Percentiles rank a stretch among this genome's conserved stretches.
These are phyloP conservation scores for Nothobranchius kuhntae DNA, from an alignment of 2,113 vertebrate genomes.

Conservation along the genomic window DNA sequence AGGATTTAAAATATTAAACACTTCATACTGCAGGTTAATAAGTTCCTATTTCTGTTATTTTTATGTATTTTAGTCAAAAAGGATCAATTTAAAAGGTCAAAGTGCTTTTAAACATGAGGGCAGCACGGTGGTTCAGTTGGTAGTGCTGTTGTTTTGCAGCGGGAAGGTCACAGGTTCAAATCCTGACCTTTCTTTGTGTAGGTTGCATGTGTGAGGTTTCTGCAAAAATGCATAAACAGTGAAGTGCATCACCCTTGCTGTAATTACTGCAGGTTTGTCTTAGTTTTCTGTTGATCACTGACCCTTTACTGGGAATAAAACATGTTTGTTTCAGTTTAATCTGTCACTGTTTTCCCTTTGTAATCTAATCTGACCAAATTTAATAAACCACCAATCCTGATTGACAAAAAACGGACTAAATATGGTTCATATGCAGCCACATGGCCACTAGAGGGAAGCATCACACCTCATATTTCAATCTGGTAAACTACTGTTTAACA, in stretches of 20 bases:
- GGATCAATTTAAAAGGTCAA: background rate
- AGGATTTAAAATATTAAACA: too few species aligned
- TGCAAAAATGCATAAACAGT: background rate
- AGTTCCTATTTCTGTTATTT: background rate
- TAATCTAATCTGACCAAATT: background rate
- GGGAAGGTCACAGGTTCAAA: too few species aligned
- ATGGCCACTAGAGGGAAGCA: slow-evolving; percentile 63
- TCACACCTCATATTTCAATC: background rate
- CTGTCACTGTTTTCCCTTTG: background rate
- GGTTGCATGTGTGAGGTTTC: too few species aligned
- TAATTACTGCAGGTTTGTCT: background rate
- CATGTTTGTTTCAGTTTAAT: slow-evolving; percentile 25
- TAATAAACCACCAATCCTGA: background rate
- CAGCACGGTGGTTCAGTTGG: too few species aligned
- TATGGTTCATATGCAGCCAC: background rate
- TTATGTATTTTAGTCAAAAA: background rate
- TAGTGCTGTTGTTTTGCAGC: too few species aligned
- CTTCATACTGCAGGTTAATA: too few species aligned
- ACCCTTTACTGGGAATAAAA: slow-evolving; percentile 25
- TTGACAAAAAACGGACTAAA: background rate
- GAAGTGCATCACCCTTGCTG: background rate
- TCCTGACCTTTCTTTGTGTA: background rate
- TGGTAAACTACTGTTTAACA: background rate
- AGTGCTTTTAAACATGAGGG: too few species aligned
- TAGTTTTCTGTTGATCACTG: background rate